Conservation (phyloP, 2,888 invertebrate genomes). For the Neocrepidodera transversa region DNA sequence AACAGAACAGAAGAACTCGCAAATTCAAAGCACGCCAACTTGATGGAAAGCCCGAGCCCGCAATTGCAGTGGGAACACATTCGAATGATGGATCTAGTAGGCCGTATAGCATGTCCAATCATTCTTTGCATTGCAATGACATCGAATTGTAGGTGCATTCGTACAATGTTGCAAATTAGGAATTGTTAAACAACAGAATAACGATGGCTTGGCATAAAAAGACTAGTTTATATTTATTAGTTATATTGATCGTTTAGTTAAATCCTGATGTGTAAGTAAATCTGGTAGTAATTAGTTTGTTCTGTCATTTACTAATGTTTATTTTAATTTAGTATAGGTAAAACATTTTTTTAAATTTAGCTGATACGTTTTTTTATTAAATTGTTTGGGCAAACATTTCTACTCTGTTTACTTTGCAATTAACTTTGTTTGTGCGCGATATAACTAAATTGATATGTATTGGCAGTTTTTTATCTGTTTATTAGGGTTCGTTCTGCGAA, state of each 20-base stretch:
- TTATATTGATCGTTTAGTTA: too few species aligned
- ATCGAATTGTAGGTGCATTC: slow-evolving; percentile 13
- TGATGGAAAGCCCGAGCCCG: slow-evolving; percentile 41
- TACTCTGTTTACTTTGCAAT: not conserved
- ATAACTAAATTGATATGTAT: slow-evolving; percentile 6
- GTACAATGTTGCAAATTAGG: slow-evolving; percentile 23
- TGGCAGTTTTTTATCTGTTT: slow-evolving; percentile 5
- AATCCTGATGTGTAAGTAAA: too few species aligned
- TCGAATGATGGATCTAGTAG: slow-evolving; percentile 44
- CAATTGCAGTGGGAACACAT: slow-evolving; percentile 42
- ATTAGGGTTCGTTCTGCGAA: slow-evolving; percentile 4
- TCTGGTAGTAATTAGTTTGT: too few species aligned
- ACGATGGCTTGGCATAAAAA: not conserved
- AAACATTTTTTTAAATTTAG: too few species aligned
- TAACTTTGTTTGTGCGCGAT: not conserved
- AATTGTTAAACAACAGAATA: slow-evolving; percentile 1
- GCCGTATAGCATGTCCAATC: slow-evolving; percentile 45
- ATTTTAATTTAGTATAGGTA: too few species aligned
- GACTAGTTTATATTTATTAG: not conserved
- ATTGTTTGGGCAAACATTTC: too few species aligned
- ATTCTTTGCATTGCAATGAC: slow-evolving; percentile 6
- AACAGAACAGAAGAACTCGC: slow-evolving; percentile 9
- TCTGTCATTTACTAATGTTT: too few species aligned
- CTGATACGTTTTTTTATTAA: too few species aligned
- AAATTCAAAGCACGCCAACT: slow-evolving; percentile 33